These are phyloP conservation scores for Brassicogethes aeneus DNA, from an alignment of 2,888 invertebrate genomes.

Conservation along the genomic window DNA sequence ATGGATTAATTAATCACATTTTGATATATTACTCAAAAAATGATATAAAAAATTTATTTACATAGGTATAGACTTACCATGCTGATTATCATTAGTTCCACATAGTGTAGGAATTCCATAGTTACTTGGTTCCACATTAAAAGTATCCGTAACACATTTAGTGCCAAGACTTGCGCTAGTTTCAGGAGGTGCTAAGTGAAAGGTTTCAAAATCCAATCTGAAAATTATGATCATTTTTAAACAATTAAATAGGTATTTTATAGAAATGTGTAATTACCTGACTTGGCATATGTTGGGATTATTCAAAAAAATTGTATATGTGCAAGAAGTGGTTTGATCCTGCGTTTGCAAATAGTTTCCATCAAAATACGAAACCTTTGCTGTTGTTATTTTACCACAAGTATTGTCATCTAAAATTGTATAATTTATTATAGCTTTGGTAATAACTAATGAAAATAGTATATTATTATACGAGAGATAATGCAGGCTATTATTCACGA, in stretches of 20 bases:
- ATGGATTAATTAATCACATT: too few relatives aligned
- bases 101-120: constrained; percentile 48
- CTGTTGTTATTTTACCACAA: constrained; percentile 24
- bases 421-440: too few relatives aligned
- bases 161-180: constrained; percentile 35
- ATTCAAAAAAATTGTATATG: constrained; percentile 48
- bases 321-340: constrained; percentile 44
- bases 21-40: too few relatives aligned
- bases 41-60: constrained; percentile 3
- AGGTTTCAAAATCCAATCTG: constrained; percentile 49
- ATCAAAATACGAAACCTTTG: constrained; percentile 32
- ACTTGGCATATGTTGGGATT: constrained; percentile 53
- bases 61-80: constrained; percentile 42
- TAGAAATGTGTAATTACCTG: constrained; percentile 39
- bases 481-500: too few relatives aligned
- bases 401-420: constrained; percentile 21
- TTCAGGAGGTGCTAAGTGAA: constrained; percentile 41
- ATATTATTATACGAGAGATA: too few relatives aligned
- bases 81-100: constrained; percentile 55
- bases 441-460: too few relatives aligned
- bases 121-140: constrained; percentile 46
- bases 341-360: constrained; percentile 37
- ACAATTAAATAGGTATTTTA: neutral
- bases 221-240: too few relatives aligned
- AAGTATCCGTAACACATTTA: constrained; percentile 46